Evolutionary conservation across 2,888 invertebrate genomes (phyloP), one percentile per base, ranked within the genome.

Genomic region (Rotaria socialis): DNA sequence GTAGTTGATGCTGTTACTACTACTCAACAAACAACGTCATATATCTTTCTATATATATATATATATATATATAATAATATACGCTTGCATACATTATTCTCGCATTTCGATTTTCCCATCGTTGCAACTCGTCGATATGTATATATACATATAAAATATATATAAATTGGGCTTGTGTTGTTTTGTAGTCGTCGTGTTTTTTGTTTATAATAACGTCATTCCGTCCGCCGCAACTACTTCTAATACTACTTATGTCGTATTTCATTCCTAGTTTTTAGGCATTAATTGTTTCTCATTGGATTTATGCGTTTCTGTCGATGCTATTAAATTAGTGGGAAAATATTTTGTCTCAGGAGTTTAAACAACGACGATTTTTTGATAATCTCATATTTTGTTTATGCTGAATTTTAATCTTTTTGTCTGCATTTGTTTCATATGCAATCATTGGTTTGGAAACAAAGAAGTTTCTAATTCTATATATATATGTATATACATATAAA

Each of bases 11-110:
- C 67, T 67, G 67, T 35, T 67, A 67, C 35, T 67, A 67, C 67
- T 67, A 67, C 67, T 67, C 67, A 67, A 67, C 67, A 67, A 67
- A 67, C 67, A 67, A 67, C 67, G 67, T 67, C 67, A 67, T 35
- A 41, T 67, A 67, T 67, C 67, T 67, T 67, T 67, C 67, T 67
- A n/a, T 67, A 67, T 67, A 67, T 67, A 60, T 60, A 60, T 60
- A 60, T 24, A 60, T 67, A n/a, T 67, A 67, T 67, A 27, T 67
- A 60, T 60, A 55, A 67, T 67, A 67, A 67, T 67, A 67, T 19
- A 67, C 67, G 67, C 35, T 67, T 67, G 67, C 67, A 67, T 67
- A 67, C 67, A 67, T 67, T 67, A 67, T 67, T 67, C 67, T 67
- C 67, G 67, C 67, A 67, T 67, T 67, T 67, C 67, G 67, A 67